Conservation (phyloP, 2,113 vertebrate species). For the Melanerpes formicivorus region DNA sequence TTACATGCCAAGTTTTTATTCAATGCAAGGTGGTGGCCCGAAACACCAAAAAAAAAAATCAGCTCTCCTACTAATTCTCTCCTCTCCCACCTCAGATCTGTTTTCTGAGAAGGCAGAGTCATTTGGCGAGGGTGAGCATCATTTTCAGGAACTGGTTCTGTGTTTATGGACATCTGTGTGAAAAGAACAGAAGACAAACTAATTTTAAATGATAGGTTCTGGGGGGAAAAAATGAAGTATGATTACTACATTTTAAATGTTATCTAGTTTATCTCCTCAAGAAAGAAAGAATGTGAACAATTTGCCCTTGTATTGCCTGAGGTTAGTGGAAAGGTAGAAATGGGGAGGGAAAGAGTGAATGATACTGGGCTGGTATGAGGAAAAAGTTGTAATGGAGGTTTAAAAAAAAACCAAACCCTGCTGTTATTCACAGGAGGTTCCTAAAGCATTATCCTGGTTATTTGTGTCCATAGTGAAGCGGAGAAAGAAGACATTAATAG, state of each 20-base stretch:
- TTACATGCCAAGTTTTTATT: not conserved
- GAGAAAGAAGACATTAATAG: not conserved
- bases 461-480: not conserved
- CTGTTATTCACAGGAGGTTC: not conserved
- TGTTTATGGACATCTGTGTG: not conserved
- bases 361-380: not conserved
- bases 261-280: not conserved
- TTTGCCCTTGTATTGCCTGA: not conserved
- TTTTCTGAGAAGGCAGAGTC: not conserved
- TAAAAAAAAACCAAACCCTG: rapidly evolving
- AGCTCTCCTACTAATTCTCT: not conserved
- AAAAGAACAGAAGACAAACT: not conserved
- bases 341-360: not conserved
- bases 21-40: not conserved
- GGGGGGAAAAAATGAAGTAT: too few relatives aligned
- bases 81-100: not conserved
- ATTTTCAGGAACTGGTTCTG: not conserved
- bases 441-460: not conserved
- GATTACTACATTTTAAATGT: too few relatives aligned
- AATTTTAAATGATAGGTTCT: not conserved
- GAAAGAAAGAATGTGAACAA: not conserved
- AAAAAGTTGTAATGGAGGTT: not conserved
- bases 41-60: not conserved
- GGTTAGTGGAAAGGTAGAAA: not conserved
- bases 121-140: not conserved